A percentile compares a stretch with the other conserved stretches of the same genome.
These are phyloP conservation scores for Tenrec ecaudatus DNA, from an alignment of 2,113 vertebrate species.

Conservation along the genomic window DNA sequence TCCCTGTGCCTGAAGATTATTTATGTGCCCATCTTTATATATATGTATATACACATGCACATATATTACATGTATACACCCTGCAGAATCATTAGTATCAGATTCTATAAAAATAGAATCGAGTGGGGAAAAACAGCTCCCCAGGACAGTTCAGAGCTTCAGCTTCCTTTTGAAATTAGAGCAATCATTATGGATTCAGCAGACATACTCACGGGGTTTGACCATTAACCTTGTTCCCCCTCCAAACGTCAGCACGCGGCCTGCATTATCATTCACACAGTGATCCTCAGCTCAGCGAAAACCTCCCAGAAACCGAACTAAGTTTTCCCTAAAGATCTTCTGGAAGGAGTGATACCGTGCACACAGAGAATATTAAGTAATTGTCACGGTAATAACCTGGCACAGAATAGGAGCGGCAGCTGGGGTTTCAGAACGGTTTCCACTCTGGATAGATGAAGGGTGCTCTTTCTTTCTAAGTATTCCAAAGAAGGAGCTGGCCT, in stretches of 20 bases:
- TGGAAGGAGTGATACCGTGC: conserved; percentile 73
- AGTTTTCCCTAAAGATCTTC: conserved; percentile 81
- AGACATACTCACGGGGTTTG: conserved; percentile 63
- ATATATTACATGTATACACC: neutral
- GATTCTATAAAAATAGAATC: conserved; percentile 38
- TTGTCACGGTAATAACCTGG: conserved; percentile 80
- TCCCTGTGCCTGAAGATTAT: neutral
- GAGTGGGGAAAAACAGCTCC: conserved; percentile 39
- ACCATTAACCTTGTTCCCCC: conserved; percentile 76
- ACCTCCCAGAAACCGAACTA: conserved; percentile 75
- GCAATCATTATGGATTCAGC: conserved; percentile 73
- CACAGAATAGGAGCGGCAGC: conserved; percentile 60
- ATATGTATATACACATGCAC: neutral
- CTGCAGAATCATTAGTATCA: conserved; percentile 7
- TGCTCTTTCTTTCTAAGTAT: conserved; percentile 63
- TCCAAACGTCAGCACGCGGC: conserved; percentile 55
- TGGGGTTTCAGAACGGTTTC: conserved; percentile 68
- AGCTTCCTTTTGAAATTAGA: conserved; percentile 66
- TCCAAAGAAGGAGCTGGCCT: conserved; percentile 62
- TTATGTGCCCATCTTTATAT: neutral
- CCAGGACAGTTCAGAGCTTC: neutral
- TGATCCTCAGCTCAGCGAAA: conserved; percentile 80
- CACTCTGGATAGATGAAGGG: conserved; percentile 50
- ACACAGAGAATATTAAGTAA: conserved; percentile 81
- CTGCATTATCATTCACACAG: conserved; percentile 72